Evolutionary conservation across 2,888 invertebrate species (phyloP).

Genomic region (Idaea biselata): DNA sequence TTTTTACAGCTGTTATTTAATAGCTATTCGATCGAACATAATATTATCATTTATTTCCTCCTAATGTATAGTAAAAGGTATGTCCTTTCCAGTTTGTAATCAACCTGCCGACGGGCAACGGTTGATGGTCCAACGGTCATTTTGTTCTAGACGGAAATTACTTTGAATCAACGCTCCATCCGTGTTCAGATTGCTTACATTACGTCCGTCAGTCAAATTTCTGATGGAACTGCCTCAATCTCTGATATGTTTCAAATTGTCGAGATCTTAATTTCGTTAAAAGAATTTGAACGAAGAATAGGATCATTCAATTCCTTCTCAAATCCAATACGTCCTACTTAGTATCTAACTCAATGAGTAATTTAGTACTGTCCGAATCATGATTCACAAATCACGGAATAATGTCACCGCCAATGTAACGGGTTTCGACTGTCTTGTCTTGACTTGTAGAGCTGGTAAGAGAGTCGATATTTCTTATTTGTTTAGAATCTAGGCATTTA

Average conservation of each 20-base stretch:
- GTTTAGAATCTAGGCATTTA: background rate
- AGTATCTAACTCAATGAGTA: background rate
- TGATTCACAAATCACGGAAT: constrained; percentile 2
- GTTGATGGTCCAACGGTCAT: constrained; percentile 48
- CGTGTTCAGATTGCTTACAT: constrained; percentile 40
- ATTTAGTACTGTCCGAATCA: background rate
- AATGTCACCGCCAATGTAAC: constrained; percentile 3
- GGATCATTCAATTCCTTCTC: background rate
- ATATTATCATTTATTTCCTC: constrained; percentile 14
- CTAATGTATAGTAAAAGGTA: constrained; percentile 12
- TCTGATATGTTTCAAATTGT: background rate
- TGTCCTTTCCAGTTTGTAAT: constrained; percentile 22
- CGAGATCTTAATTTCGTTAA: background rate
- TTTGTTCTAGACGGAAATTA: constrained; percentile 63
- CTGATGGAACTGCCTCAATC: constrained; percentile 15
- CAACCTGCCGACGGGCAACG: constrained; percentile 32
- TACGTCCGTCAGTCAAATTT: constrained; percentile 23
- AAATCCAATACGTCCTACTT: background rate
- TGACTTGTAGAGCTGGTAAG: background rate
- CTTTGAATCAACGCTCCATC: constrained; percentile 48
- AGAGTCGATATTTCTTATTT: background rate
- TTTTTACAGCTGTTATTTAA: background rate
- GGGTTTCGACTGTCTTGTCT: background rate
- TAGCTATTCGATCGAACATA: background rate
- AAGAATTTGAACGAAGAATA: background rate